Base-by-base conservation (phyloP, 2,113 vertebrate genomes). In the Caloenas nicobarica region DNA sequence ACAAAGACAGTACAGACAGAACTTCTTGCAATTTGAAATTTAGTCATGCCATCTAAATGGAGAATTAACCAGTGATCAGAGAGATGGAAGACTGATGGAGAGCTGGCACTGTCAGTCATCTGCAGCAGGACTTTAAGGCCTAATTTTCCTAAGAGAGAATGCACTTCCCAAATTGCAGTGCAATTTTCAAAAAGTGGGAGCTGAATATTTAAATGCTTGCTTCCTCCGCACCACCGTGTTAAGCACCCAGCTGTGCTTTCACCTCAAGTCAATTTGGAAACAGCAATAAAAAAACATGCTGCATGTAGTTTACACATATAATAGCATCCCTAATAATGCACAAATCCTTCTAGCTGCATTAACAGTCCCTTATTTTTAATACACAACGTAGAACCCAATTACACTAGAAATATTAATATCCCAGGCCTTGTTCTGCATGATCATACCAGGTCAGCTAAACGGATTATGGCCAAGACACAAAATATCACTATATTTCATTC, bases 131-230 rank as follows among this genome's bases (percentile, higher is more conserved):
- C 95, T 97, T 97, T 96, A 95, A 96, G 97, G 91, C 91, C 95
- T 91, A 92, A 96, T 97, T 97, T 96, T 96, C 89, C 91, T 96
- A 93, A 96, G 86, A 91, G 90, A 97, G 92, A 98, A 95, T 94
- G 96, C 91, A 89, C 96, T 98, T 97, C 97, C 78, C 83, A 97
- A 96, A 97, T 95, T 96, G 94, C 95, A 96, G 89, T 91, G 91
- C 93, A 96, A 94, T 97, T 95, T 97, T 97, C 94, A 96, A 96
- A 97, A 97, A 97, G 91, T 96, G 78, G 89, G 90, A 94, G 79
- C 70, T 93, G 94, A 94, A 94, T 96, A 93, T 96, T 96, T 97
- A 97, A 96, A 97, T 76, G 85, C 82, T 85, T 86, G 76, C 81
- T 96, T 94, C 95, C 90, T 93, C 89, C 0, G 24, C 46, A 79